Evolutionary conservation across 2,888 invertebrate genomes (phyloP).

Genomic region (Patella pellucida): DNA sequence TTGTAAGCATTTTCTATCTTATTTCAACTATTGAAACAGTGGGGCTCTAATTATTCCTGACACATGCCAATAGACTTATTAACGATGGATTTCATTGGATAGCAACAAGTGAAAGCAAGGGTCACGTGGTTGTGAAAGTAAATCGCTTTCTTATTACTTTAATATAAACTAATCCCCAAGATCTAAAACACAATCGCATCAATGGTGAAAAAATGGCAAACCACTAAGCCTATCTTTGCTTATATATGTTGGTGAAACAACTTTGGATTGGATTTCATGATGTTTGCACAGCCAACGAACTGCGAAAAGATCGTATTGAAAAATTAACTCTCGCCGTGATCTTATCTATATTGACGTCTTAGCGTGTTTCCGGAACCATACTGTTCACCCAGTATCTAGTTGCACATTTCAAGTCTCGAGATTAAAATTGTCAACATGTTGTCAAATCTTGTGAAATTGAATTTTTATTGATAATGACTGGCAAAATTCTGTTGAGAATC

Average conservation of each 20-base stretch:
- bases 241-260: not conserved
- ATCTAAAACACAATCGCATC: not conserved
- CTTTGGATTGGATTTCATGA: not conserved
- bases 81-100: not conserved
- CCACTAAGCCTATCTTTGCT: not conserved
- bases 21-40: slow-evolving; percentile 10
- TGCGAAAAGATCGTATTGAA: slow-evolving; percentile 3
- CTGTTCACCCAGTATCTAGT: slow-evolving; percentile 6
- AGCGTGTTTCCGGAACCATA: slow-evolving; percentile 4
- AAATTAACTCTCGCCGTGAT: not conserved
- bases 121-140: not conserved
- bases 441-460: slow-evolving; percentile 8
- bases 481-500: not conserved
- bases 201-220: slow-evolving; percentile 1
- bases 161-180: not conserved
- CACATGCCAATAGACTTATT: slow-evolving; percentile 10
- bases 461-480: slow-evolving; percentile 2
- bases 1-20: slow-evolving; percentile 10
- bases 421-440: slow-evolving; percentile 11
- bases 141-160: slow-evolving; percentile 4
- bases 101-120: not conserved
- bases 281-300: not conserved
- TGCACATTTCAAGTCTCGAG: not conserved
- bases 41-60: slow-evolving; percentile 10
- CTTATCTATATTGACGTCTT: slow-evolving; percentile 5